Percentiles rank a stretch among this genome's conserved stretches.
Conservation (phyloP, 1,140 invertebrate genomes). For the Ceratosolen solmsi region DNA sequence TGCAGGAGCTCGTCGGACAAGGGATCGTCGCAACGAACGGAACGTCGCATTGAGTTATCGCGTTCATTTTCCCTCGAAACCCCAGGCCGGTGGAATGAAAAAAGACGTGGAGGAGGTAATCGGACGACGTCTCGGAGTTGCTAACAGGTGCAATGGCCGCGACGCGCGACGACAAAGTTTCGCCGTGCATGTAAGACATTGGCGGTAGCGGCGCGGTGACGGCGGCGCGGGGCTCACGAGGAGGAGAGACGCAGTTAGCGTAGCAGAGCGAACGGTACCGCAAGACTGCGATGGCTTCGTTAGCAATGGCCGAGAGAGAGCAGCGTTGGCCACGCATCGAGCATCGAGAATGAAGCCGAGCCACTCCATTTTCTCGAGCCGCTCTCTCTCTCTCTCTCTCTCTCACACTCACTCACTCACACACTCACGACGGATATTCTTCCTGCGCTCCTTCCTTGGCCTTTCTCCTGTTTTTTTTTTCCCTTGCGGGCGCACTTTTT, state of each 20-base stretch:
- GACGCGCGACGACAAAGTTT: slow-evolving; percentile 13
- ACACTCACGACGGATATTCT: not conserved
- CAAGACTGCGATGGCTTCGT: slow-evolving; percentile 13
- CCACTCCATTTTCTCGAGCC: slow-evolving; percentile 38
- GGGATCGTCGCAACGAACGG: no score
- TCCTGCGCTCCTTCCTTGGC: not conserved
- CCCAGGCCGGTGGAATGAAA: not conserved
- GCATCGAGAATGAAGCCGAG: slow-evolving; percentile 8
- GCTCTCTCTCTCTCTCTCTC: slow-evolving; percentile 15
- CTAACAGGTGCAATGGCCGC: not conserved
- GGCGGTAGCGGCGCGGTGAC: not conserved
- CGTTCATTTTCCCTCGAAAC: no score
- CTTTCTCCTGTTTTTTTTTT: slow-evolving; percentile 8
- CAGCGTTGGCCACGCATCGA: slow-evolving; percentile 1
- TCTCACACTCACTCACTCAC: not conserved
- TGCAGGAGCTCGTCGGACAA: not conserved
- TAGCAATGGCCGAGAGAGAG: not conserved
- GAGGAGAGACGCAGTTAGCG: not conserved
- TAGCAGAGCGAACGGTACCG: slow-evolving; percentile 31
- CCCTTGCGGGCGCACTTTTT: not conserved
- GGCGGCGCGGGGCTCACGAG: not conserved
- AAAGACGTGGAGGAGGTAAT: not conserved
- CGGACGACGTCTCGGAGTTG: not conserved
- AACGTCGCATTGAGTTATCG: no score
- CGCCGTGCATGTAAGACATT: not conserved